Percentiles rank a stretch among this genome's conserved stretches.
phyloP scores from a whole-genome alignment of 1,140 invertebrate genomes.

The Zaprionus taronus region DNA sequence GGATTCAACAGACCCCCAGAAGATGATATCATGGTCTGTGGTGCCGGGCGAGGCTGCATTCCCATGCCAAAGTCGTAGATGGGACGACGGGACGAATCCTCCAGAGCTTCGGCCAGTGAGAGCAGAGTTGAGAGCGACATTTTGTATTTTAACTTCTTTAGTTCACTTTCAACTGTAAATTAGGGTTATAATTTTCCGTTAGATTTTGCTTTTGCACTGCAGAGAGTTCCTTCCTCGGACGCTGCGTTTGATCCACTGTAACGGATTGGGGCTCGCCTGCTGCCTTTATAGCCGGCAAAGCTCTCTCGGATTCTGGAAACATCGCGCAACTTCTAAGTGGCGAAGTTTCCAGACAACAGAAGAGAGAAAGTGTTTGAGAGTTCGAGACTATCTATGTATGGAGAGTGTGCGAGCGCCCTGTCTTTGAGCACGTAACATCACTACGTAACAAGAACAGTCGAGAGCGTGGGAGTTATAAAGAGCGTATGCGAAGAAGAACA shows the following conservation, averaged over 20 bases:
- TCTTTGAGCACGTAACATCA: too few species aligned
- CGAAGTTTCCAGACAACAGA: constrained; percentile 2
- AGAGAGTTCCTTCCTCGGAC: constrained; percentile 6
- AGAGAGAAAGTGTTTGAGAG: neutral
- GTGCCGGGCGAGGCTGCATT: constrained; percentile 49
- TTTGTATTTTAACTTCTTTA: constrained; percentile 31
- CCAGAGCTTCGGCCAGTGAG: constrained; percentile 59
- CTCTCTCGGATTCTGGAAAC: constrained; percentile 13
- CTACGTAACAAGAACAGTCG: too few species aligned
- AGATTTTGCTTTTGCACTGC: constrained; percentile 31
- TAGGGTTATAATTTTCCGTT: constrained; percentile 14
- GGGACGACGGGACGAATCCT: constrained; percentile 48
- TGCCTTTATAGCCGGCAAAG: constrained; percentile 29
- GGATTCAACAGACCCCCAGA: constrained; percentile 37
- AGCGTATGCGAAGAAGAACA: too few species aligned
- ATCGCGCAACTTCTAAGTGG: constrained; percentile 19
- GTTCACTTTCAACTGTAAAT: constrained; percentile 23
- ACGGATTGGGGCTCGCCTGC: neutral
- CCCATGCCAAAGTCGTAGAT: constrained; percentile 67
- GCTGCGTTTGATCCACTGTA: constrained; percentile 28
- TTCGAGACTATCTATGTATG: too few species aligned
- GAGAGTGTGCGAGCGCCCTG: too few species aligned
- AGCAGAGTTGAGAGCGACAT: constrained; percentile 68
- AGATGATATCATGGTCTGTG: constrained; percentile 29
- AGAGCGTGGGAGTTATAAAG: too few species aligned